phyloP scores from a whole-genome alignment of 2,113 vertebrate species.

The Cololabis saira region DNA sequence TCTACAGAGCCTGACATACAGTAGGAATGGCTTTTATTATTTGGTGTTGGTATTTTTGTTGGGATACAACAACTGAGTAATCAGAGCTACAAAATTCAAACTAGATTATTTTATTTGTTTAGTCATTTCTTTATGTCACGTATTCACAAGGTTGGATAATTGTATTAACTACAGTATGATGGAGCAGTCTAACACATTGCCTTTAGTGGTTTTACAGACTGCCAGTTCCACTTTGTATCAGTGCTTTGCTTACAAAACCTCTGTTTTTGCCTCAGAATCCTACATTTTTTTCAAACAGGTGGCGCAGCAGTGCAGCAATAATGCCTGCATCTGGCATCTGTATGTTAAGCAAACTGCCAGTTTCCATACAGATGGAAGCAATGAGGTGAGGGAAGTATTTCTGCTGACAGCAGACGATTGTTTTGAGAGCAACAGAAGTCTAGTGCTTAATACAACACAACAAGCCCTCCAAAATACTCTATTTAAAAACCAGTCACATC shows the following conservation, averaged over 20 bases:
- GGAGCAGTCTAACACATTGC: no score
- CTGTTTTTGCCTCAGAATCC: neutral
- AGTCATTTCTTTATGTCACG: no score
- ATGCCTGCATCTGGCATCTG: constrained; percentile 60
- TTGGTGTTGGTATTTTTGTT: no score
- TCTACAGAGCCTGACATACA: no score
- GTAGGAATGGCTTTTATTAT: no score
- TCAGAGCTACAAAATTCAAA: no score
- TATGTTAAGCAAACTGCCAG: constrained; percentile 58
- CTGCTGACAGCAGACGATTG: constrained; percentile 53
- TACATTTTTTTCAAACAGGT: constrained; percentile 51
- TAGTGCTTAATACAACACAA: neutral
- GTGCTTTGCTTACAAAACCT: neutral
- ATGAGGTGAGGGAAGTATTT: constrained; percentile 55
- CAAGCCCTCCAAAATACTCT: neutral
- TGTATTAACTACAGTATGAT: no score
- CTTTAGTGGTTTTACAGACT: no score
- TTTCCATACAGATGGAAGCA: constrained; percentile 64
- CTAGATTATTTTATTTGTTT: no score
- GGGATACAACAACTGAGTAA: no score
- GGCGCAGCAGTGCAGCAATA: constrained; percentile 51
- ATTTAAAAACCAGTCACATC: neutral
- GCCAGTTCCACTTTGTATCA: neutral
- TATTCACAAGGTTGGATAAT: no score
- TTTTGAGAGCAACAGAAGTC: constrained; percentile 5